Evolutionary conservation across 2,888 invertebrate species (phyloP).

Genomic region (Flexamia atlantica): DNA sequence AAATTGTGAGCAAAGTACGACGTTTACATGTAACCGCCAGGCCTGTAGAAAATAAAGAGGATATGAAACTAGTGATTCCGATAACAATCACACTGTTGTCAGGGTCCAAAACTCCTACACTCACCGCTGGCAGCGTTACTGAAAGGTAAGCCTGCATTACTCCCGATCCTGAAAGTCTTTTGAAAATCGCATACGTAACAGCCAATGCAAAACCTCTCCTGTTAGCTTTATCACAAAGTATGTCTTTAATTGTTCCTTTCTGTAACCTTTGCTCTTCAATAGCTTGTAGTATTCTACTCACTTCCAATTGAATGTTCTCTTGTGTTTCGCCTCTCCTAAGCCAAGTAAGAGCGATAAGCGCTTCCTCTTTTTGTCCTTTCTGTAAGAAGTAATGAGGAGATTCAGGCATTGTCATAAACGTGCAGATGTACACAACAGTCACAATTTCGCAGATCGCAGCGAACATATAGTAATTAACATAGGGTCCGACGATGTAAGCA

Average conservation of each 20-base stretch:
- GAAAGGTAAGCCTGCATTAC: constrained; percentile 81
- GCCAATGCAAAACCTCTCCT: constrained; percentile 81
- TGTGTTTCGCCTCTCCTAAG: constrained; percentile 71
- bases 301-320: constrained; percentile 66
- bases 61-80: constrained; percentile 79
- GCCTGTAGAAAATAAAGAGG: constrained; percentile 78
- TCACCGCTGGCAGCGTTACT: constrained; percentile 78
- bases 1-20: constrained; percentile 80
- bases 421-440: constrained; percentile 76
- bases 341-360: constrained; percentile 72
- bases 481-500: constrained; percentile 68
- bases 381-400: constrained; percentile 80
- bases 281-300: constrained; percentile 71
- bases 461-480: constrained; percentile 73
- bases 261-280: constrained; percentile 74
- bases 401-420: constrained; percentile 80
- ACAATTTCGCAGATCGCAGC: constrained; percentile 75
- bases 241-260: constrained; percentile 77
- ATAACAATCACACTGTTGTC: constrained; percentile 79
- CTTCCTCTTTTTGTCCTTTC: constrained; percentile 75
- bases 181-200: constrained; percentile 78
- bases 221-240: constrained; percentile 78
- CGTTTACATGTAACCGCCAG: constrained; percentile 82
- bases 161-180: constrained; percentile 82
- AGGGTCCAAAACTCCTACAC: constrained; percentile 75